A percentile compares a stretch with the other conserved stretches of the same genome.
phyloP scores from a whole-genome alignment of 2,888 invertebrate species.

The Caenorhabditis panamensis region DNA sequence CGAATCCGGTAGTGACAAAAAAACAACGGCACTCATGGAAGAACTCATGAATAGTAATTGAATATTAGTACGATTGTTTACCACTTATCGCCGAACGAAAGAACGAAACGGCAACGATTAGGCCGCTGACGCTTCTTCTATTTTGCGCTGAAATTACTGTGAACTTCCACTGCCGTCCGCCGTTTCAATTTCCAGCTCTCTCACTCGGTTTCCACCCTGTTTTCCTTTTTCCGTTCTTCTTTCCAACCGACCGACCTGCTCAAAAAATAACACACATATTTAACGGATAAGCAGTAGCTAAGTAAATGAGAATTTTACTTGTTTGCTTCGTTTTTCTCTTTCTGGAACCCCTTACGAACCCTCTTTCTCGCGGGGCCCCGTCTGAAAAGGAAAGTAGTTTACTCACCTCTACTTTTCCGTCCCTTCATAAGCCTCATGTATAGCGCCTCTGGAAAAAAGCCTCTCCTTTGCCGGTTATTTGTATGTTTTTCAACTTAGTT shows the following conservation, averaged over 20 bases:
- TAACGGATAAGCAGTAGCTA: constrained; percentile 43
- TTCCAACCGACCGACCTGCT: background rate
- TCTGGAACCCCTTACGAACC: constrained; percentile 14
- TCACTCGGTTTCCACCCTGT: constrained; percentile 6
- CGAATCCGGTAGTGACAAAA: constrained; percentile 30
- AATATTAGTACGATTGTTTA: constrained; percentile 65
- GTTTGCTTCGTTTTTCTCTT: constrained; percentile 36
- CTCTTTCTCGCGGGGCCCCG: background rate
- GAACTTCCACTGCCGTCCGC: constrained; percentile 12
- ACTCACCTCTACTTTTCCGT: constrained; percentile 33
- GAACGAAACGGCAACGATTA: constrained; percentile 38
- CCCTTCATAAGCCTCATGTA: constrained; percentile 43
- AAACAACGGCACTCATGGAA: constrained; percentile 29
- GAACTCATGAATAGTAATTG: constrained; percentile 62
- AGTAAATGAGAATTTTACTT: constrained; percentile 58
- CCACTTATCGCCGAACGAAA: constrained; percentile 33
- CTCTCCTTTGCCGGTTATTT: constrained; percentile 39
- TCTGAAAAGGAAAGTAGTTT: constrained; percentile 49
- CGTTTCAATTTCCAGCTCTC: constrained; percentile 4
- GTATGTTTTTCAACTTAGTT: constrained; percentile 54
- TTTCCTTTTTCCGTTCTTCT: constrained; percentile 2
- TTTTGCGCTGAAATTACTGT: constrained; percentile 43
- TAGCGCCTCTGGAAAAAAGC: constrained; percentile 37
- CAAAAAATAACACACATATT: constrained; percentile 32
- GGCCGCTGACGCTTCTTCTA: constrained; percentile 23